Percentiles rank a stretch among this genome's conserved stretches.
Conservation (phyloP, 2,888 invertebrate genomes). For the Eilema caniola region DNA sequence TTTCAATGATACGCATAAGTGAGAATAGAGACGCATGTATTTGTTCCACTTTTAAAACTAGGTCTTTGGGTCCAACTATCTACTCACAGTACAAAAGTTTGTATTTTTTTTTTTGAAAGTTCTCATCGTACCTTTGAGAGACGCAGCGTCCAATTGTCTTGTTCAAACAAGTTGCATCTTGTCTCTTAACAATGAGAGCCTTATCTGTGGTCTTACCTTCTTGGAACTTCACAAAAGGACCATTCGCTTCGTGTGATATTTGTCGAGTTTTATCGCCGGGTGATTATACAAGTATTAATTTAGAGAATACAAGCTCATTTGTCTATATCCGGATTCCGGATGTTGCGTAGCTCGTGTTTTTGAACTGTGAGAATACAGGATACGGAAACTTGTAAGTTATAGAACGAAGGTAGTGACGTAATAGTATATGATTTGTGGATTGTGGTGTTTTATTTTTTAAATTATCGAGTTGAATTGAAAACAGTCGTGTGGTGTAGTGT, state of each 20-base stretch:
- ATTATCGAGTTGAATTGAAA: conserved; percentile 9
- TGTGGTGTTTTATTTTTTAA: conserved; percentile 5
- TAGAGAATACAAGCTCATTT: conserved; percentile 25
- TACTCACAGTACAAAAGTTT: neutral
- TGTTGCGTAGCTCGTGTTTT: conserved; percentile 5
- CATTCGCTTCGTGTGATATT: conserved; percentile 58
- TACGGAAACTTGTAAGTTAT: conserved; percentile 12
- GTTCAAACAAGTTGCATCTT: conserved; percentile 37
- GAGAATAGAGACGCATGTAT: neutral
- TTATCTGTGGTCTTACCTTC: conserved; percentile 41
- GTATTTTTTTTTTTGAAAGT: conserved; percentile 17
- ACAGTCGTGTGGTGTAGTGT: conserved; percentile 3
- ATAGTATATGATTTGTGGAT: conserved; percentile 8
- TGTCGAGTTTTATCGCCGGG: conserved; percentile 53
- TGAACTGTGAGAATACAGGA: conserved; percentile 23
- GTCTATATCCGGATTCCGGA: conserved; percentile 33
- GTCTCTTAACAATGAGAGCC: conserved; percentile 34
- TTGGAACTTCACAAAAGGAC: conserved; percentile 48
- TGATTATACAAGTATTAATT: conserved; percentile 35
- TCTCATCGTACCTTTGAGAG: conserved; percentile 27
- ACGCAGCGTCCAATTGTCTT: conserved; percentile 38
- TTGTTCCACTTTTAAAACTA: neutral
- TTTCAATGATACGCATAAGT: neutral
- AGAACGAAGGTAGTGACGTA: conserved; percentile 14
- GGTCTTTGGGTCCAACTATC: neutral